These are phyloP conservation scores for Tetranychus truncatus DNA, from an alignment of 2,888 invertebrate genomes.

Conservation along the genomic window DNA sequence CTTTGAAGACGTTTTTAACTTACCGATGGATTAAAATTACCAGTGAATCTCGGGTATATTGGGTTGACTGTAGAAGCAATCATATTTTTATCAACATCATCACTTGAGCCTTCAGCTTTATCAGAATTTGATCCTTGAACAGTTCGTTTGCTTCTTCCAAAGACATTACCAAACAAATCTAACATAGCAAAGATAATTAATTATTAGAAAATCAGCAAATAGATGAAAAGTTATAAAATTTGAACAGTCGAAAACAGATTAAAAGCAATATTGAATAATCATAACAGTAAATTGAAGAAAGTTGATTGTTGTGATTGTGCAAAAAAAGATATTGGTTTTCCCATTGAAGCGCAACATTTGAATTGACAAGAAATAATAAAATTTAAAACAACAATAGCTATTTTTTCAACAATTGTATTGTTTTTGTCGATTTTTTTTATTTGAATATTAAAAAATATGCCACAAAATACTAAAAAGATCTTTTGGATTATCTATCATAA, in stretches of 20 bases:
- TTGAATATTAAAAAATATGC: too few relatives aligned
- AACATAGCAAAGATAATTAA: not conserved
- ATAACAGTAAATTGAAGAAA: too few relatives aligned
- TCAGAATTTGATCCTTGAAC: not conserved
- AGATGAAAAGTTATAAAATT: not conserved
- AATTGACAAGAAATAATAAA: too few relatives aligned
- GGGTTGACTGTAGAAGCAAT: not conserved
- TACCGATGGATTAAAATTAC: not conserved
- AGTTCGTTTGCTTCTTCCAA: not conserved
- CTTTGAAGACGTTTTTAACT: not conserved
- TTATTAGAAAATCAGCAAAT: not conserved
- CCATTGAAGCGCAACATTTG: too few relatives aligned
- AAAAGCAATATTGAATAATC: not conserved
- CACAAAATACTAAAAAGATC: too few relatives aligned
- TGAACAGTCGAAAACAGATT: not conserved
- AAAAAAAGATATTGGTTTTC: too few relatives aligned
- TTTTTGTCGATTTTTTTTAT: too few relatives aligned
- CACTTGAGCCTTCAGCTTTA: not conserved
- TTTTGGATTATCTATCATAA: too few relatives aligned
- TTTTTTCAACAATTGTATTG: too few relatives aligned
- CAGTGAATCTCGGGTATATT: not conserved
- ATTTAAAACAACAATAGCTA: too few relatives aligned
- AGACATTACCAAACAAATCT: not conserved
- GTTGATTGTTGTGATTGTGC: too few relatives aligned
- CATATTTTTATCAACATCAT: not conserved